Evolutionary conservation across 2,888 invertebrate genomes (phyloP), one percentile per base, ranked within the genome.

Genomic region (Plebejus melissa): DNA sequence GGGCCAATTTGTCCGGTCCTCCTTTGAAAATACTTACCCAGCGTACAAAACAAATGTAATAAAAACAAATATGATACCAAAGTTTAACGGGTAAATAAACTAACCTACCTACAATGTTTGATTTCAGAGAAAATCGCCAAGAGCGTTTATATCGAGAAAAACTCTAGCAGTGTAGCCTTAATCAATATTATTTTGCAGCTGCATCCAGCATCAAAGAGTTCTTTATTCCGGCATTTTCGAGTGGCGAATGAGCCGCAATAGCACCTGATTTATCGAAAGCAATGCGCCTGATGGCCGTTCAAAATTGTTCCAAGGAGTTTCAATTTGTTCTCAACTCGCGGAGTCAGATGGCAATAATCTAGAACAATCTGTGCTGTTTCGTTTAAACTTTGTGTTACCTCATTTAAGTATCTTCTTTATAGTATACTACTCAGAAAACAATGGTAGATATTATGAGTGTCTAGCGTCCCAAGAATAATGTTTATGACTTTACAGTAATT

Each of bases 191-290:
- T 74, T 60, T 38, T 28, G 70, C 41, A 22, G 69, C 54, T 69
- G 75, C 41, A 70, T 82, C 81, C 79, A 83, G 82, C 85, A 84
- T 86, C 86, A 88, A 88, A 88, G 86, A 88, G 86, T 87, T 89
- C 88, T 86, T 88, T 88, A 88, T 88, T 88, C 75, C 38, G 70
- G 81, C 81, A 83, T 82, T 87, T 88, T 86, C 85, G 72, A 65
- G 46, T 57, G 74, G 75, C 57, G 72, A 76, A 78, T 84, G 83
- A 86, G 86, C 83, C 81, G 79, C 84, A 86, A 87, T 86, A 86
- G 83, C 79, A 81, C 78, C 80, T 82, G 83, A 85, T 85, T 86
- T 87, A 86, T 84, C 85, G 87, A 86, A 77, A 82, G 75, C 79
- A 79, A 80, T 81, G 80, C 78, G 80, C 78, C 82, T 79, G 77